Evolutionary conservation across 2,113 vertebrate genomes (phyloP), one percentile per base, ranked within the genome.

Genomic region (Poecilia latipinna): DNA sequence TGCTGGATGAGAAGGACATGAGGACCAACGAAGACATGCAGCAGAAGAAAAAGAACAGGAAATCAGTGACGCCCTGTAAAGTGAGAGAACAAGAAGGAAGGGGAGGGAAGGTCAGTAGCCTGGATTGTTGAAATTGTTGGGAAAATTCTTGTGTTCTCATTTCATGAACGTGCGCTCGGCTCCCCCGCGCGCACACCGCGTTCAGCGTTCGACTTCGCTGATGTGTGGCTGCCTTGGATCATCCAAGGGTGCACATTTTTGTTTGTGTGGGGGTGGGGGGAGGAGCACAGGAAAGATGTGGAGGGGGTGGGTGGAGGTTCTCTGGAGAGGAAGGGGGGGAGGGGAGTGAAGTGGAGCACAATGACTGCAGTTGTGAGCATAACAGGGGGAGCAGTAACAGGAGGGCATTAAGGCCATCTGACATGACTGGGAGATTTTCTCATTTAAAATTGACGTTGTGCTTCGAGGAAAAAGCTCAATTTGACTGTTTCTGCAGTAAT

Each of bases 41-140:
- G 88, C 90, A 92, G 91, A 95, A 95, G 90, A 95, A 95, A 93
- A 95, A 95, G 92, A 95, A 95, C 92, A 93, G 95, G 92, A 95
- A 95, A 93, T 94, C 95, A 69, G 95, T 94, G 83, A 92, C 94
- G 67, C 94, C 95, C 91, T 95, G 93, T 79, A 95, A 95, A 95
- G 92, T 95, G 90, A 93, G 95, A 91, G 94, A 95, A 91, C 93
- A 95, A 87, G 94, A 94, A 74, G 93, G 93, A 89, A 92, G 90
- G 87, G 93, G 90, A 80, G 93, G 93, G 91, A 94, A 94, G 94
- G 93, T 93, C 88, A 93, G 93, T 94, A 83, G 83, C 86, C 84
- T 61, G 80, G 70, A 77, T 84, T 73, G 72, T 76, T 90, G 85
- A 83, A 86, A 57, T 57, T 57, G 22, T 65, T 32, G 78, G 60